These are phyloP conservation scores for Channa argus DNA, from an alignment of 2,113 vertebrate species.

Conservation along the genomic window DNA sequence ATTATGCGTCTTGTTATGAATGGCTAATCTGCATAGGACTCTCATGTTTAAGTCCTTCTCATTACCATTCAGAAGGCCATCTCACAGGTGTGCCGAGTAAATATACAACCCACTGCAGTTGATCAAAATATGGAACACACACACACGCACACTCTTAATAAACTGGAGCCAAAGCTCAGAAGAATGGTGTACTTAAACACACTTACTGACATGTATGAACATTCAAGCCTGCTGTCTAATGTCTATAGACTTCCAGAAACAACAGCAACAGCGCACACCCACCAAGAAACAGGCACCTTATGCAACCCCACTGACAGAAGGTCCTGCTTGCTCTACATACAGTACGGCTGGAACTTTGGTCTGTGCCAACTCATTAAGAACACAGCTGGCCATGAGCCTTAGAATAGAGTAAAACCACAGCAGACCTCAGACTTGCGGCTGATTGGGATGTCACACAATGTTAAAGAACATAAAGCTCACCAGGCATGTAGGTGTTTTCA, in stretches of 20 bases:
- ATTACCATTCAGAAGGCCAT: constrained; percentile 66
- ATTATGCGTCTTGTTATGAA: constrained; percentile 77
- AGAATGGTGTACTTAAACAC: constrained; percentile 19
- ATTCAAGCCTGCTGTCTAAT: constrained; percentile 33
- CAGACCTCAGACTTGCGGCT: constrained; percentile 45
- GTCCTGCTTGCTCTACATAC: constrained; percentile 54
- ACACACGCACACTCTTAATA: constrained; percentile 22
- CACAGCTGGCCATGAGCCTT: constrained; percentile 70
- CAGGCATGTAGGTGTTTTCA: constrained; percentile 14
- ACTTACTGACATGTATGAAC: constrained; percentile 38
- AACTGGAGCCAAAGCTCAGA: constrained; percentile 9
- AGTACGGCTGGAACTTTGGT: constrained; percentile 43
- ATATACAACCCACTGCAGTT: constrained; percentile 57
- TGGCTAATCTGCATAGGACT: constrained; percentile 75
- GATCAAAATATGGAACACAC: constrained; percentile 32
- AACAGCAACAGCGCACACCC: constrained; percentile 37
- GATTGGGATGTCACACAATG: constrained; percentile 54
- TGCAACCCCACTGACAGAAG: constrained; percentile 66
- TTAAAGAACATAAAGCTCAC: constrained; percentile 38
- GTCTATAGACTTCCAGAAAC: constrained; percentile 37
- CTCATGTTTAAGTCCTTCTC: constrained; percentile 67
- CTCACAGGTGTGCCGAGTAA: constrained; percentile 72
- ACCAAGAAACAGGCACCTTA: constrained; percentile 56
- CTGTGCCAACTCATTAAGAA: constrained; percentile 79
- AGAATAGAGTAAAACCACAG: constrained; percentile 47